Evolutionary conservation across 2,797 vertebrate species (phyloP), one percentile per base, ranked within the genome.

Genomic region (Phylloscopus collybita): DNA sequence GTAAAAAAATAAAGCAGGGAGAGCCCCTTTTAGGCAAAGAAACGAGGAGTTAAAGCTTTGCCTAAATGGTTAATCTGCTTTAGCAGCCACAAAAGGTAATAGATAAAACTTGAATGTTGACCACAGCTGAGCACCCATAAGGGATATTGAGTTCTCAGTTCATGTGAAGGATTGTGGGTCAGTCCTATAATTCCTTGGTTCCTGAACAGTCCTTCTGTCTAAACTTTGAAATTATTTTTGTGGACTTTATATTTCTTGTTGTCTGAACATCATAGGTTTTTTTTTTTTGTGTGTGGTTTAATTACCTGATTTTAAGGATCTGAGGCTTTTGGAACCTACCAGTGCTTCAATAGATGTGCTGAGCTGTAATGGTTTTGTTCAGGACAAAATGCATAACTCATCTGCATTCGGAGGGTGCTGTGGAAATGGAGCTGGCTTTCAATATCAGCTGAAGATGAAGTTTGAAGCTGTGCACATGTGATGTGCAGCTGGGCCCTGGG

Each of bases 401-500:
- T 94, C 83, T 93, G 83, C 57, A 59, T 95, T 86, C 53, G 54
- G 69, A 27, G n/a, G 27, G 49, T 16, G 27, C 26, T 50, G 2
- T 51, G 71, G 47, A 80, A 80, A 53, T 50, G 69, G n/a, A n/a
- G 23, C 71, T 94, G 19, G 7, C 70, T 70, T 87, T 45, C 81
- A 27, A 29, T 59, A 13, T 13, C 17, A 65, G 40, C 85, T 85
- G 70, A 26, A 87, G 71, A 74, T 88, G 72, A 73, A 85, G 64
- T 78, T 45, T 67, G 67, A 59, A 45, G 80, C 57, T 78, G 23
- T 92, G 82, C 65, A 36, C 38, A 4, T 71, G 36, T 67, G 65
- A 90, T 45, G 53, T 22, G 23, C 76, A 93, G 69, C 88, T 94
- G 92, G 72, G 61, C 76, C 32, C 3, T 74, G 80, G 44, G 30